These are phyloP conservation scores for Scolopax bukidnonensis DNA, from an alignment of 2,797 vertebrate species.

Conservation along the genomic window DNA sequence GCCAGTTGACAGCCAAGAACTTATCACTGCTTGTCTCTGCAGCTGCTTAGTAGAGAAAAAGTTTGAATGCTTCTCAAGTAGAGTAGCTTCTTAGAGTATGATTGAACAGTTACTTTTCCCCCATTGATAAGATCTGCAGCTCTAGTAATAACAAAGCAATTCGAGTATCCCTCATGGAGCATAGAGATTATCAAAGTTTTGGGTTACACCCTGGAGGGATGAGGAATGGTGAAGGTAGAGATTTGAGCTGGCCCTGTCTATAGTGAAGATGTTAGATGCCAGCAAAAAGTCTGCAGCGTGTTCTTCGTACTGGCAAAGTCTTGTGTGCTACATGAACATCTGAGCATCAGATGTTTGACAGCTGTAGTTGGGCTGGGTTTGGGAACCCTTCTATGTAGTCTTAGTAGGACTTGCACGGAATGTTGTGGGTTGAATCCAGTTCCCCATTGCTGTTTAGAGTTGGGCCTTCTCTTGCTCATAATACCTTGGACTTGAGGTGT, in stretches of 20 bases:
- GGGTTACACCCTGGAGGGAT: neutral
- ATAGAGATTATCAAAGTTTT: neutral
- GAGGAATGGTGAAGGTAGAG: neutral
- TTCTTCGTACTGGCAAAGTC: neutral
- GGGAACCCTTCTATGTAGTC: neutral
- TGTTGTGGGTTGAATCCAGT: neutral
- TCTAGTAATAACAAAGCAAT: neutral
- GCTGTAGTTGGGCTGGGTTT: neutral
- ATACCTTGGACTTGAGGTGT: neutral
- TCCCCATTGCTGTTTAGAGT: neutral
- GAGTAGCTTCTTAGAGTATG: neutral
- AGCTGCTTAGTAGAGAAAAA: neutral
- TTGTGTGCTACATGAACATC: neutral
- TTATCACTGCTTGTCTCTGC: neutral
- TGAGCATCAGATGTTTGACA: neutral
- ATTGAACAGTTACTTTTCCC: neutral
- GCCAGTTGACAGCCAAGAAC: neutral
- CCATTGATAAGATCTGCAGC: neutral
- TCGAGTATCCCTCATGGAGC: rapidly evolving
- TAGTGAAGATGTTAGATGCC: neutral
- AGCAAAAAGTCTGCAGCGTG: neutral
- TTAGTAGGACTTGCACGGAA: neutral
- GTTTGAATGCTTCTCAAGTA: neutral
- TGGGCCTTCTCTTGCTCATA: neutral
- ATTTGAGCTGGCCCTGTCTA: neutral